These are phyloP conservation scores for Cryptus viduatorius DNA, from an alignment of 2,888 invertebrate species.

Conservation along the genomic window DNA sequence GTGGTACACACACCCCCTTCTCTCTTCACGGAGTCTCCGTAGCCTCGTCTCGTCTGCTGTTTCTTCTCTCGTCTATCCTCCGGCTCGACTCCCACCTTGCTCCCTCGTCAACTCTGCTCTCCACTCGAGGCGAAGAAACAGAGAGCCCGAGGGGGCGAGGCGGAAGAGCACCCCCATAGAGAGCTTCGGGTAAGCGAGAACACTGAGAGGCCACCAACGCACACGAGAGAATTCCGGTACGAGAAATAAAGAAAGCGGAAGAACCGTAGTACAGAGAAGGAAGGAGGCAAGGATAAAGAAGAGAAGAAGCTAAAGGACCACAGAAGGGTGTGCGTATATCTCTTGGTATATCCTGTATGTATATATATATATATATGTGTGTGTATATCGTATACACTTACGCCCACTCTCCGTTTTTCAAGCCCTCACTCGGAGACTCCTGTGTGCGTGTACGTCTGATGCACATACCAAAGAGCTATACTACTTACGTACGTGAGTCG, in stretches of 20 bases:
- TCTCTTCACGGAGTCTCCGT: neutral
- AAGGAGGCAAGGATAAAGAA: conserved; percentile 22
- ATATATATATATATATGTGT: neutral
- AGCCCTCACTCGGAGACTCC: neutral
- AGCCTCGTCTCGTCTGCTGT: neutral
- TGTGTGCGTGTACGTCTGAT: conserved; percentile 44
- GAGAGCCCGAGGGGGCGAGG: neutral
- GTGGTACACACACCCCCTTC: conserved; percentile 42
- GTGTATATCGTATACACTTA: conserved; percentile 49
- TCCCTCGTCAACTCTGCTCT: conserved; percentile 36
- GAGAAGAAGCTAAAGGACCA: conserved; percentile 39
- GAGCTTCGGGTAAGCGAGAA: conserved; percentile 21
- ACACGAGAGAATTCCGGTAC: conserved; percentile 43
- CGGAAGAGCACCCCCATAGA: neutral
- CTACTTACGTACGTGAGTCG: conserved; percentile 68
- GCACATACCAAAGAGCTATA: conserved; percentile 66
- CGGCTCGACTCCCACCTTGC: neutral
- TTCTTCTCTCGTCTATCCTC: conserved; percentile 18
- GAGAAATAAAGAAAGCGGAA: conserved; percentile 34
- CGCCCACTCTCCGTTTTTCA: conserved; percentile 38
- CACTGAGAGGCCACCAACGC: conserved; percentile 9
- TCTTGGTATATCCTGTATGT: conserved; percentile 26
- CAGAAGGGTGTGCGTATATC: conserved; percentile 44
- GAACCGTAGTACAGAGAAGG: conserved; percentile 19
- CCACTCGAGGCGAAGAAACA: conserved; percentile 37